Evolutionary conservation across 92 coral and sea anemone species (phyloP).

Genomic region (Meandrina meandrites): DNA sequence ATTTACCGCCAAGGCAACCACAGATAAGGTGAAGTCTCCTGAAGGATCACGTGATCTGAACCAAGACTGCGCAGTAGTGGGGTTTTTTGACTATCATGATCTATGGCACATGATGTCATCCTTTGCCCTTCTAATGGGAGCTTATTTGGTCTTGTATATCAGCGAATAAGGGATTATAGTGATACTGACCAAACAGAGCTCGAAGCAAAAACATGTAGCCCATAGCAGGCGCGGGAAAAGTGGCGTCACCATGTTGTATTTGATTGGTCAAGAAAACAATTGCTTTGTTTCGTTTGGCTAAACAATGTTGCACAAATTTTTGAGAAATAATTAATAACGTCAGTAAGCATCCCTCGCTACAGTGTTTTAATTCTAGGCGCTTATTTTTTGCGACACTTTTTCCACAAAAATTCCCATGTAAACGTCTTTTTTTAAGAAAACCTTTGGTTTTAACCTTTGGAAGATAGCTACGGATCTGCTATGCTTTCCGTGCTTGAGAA

Average conservation of each 20-base stretch:
- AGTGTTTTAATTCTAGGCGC: not conserved
- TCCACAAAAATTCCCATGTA: not conserved
- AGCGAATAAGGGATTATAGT: constrained; percentile 53
- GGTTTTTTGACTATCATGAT: constrained; percentile 87
- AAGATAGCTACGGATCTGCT: not conserved
- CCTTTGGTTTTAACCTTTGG: not conserved
- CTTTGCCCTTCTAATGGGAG: constrained; percentile 83
- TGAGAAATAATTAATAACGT: no score
- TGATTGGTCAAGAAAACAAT: not conserved
- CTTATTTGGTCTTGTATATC: constrained; percentile 80
- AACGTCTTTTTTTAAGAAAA: not conserved
- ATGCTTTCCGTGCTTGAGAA: not conserved
- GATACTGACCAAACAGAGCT: not conserved
- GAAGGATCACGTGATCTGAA: constrained; percentile 79
- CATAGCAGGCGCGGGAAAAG: not conserved
- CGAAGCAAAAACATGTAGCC: not conserved
- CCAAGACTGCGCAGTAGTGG: constrained; percentile 70
- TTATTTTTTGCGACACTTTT: not conserved
- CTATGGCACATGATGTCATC: constrained; percentile 96
- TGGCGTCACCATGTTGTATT: not conserved
- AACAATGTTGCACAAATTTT: not conserved
- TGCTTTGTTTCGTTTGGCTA: no score
- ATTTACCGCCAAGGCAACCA: constrained; percentile 66
- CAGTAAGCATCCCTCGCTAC: not conserved
- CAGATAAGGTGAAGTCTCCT: constrained; percentile 68